These are phyloP conservation scores for Larimichthys polyactis DNA, from an alignment of 2,113 vertebrate genomes.

Conservation along the genomic window DNA sequence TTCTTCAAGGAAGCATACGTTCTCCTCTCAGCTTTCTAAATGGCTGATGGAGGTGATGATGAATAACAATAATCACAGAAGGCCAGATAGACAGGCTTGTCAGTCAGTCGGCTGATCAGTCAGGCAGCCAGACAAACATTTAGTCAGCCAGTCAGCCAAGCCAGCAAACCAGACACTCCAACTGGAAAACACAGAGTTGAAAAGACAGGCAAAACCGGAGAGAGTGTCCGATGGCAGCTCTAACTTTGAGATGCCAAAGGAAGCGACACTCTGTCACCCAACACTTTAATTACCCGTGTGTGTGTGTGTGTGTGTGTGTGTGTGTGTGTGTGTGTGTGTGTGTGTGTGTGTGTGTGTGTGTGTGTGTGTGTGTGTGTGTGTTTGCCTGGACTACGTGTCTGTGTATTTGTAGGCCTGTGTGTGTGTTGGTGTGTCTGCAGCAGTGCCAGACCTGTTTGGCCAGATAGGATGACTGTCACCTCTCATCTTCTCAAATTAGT, in stretches of 20 bases:
- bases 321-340: conserved; percentile 13
- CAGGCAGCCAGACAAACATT: conserved; percentile 41
- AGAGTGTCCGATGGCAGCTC: conserved; percentile 43
- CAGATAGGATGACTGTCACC: conserved; percentile 73
- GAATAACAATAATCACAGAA: neutral
- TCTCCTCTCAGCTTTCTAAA: conserved; percentile 38
- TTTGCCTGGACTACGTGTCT: neutral
- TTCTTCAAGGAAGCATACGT: conserved; percentile 55
- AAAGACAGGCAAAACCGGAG: conserved; percentile 37
- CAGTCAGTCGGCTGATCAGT: conserved; percentile 21
- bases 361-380: conserved; percentile 6
- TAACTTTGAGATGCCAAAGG: conserved; percentile 57
- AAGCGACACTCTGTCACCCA: conserved; percentile 71
- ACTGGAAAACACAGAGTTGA: conserved; percentile 27
- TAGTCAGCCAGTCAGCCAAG: conserved; percentile 41
- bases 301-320: conserved; percentile 6
- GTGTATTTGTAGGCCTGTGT: conserved; percentile 15
- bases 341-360: neutral
- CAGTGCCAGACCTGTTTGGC: conserved; percentile 67
- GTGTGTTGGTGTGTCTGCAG: conserved; percentile 15
- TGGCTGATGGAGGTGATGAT: conserved; percentile 3
- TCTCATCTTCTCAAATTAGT: conserved; percentile 67
- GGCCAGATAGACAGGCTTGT: neutral
- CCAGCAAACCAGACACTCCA: conserved; percentile 16
- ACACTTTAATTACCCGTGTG: conserved; percentile 72